Conservation (phyloP, 2,888 invertebrate species). For the Tachina fera region DNA sequence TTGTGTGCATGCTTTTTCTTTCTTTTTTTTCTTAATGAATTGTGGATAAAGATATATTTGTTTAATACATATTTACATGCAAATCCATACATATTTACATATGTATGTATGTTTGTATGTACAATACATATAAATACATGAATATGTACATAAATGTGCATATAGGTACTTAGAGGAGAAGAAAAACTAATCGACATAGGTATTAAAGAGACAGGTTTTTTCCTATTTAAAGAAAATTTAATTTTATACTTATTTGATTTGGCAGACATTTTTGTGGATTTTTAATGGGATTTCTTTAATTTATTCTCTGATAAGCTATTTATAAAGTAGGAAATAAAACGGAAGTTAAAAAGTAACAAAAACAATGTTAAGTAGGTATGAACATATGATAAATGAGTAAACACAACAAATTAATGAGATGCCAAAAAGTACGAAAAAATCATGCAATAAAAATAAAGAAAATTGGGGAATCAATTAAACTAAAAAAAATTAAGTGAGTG, state of each 20-base stretch:
- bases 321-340: slow-evolving; percentile 38
- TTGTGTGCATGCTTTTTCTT: slow-evolving; percentile 54
- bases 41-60: slow-evolving; percentile 66
- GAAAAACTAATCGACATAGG: background rate
- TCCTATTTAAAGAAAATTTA: slow-evolving; percentile 38
- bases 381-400: background rate
- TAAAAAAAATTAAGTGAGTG: background rate
- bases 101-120: too few species aligned
- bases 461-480: slow-evolving; percentile 16
- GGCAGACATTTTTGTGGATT: background rate
- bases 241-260: slow-evolving; percentile 9
- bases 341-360: slow-evolving; percentile 26
- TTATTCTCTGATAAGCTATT: slow-evolving; percentile 31
- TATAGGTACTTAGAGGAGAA: background rate
- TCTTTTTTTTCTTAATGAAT: slow-evolving; percentile 66
- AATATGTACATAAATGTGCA: background rate
- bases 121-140: background rate
- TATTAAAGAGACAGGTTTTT: slow-evolving; percentile 44
- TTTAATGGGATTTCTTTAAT: slow-evolving; percentile 11
- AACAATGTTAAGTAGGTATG: background rate
- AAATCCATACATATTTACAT: slow-evolving; percentile 49
- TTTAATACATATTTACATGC: background rate
- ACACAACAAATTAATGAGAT: slow-evolving; percentile 24
- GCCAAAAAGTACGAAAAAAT: slow-evolving; percentile 20
- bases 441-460: slow-evolving; percentile 13